A percentile compares a stretch with the other conserved stretches of the same genome.
phyloP scores from a whole-genome alignment of 1,140 invertebrate genomes.

The Aradophagus sp. region DNA sequence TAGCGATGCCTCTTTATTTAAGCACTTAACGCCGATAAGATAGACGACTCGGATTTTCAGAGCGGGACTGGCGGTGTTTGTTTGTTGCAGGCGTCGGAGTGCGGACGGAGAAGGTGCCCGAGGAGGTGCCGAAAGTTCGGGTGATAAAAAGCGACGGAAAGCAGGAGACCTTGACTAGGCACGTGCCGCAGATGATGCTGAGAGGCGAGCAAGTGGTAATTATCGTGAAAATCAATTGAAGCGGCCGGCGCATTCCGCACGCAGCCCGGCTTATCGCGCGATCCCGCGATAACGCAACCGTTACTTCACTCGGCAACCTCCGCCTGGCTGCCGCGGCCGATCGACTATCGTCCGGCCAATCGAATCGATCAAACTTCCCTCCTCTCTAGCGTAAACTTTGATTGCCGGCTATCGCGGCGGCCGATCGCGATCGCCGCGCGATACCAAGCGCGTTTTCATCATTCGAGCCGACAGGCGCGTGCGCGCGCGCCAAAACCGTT shows the following conservation, averaged over 20 bases:
- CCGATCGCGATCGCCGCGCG: too few species aligned
- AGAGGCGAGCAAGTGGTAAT: slow-evolving; percentile 90
- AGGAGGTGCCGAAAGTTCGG: slow-evolving; percentile 72
- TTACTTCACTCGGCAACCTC: slow-evolving; percentile 30
- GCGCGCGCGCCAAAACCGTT: slow-evolving; percentile 11
- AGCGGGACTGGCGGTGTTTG: too few species aligned
- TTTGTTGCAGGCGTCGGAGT: too few species aligned
- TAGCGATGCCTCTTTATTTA: too few species aligned
- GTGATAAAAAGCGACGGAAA: slow-evolving; percentile 78
- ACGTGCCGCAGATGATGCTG: slow-evolving; percentile 87
- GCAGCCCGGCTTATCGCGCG: slow-evolving; percentile 22
- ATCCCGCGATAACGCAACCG: slow-evolving; percentile 34
- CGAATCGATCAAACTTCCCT: too few species aligned
- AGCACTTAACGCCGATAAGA: too few species aligned
- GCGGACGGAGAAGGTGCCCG: too few species aligned
- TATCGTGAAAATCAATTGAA: slow-evolving; percentile 73
- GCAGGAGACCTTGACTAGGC: slow-evolving; percentile 81
- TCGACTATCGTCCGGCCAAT: slow-evolving; percentile 32
- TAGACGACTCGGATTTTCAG: too few species aligned
- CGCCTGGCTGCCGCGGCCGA: slow-evolving; percentile 18
- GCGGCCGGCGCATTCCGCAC: slow-evolving; percentile 5
- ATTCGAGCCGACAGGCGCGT: too few species aligned
- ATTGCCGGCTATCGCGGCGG: too few species aligned
- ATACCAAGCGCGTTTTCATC: too few species aligned
- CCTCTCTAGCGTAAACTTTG: background rate